A percentile compares a stretch with the other conserved stretches of the same genome.
These are phyloP conservation scores for Pholis gunnellus DNA, from an alignment of 2,113 vertebrate genomes.

Conservation along the genomic window DNA sequence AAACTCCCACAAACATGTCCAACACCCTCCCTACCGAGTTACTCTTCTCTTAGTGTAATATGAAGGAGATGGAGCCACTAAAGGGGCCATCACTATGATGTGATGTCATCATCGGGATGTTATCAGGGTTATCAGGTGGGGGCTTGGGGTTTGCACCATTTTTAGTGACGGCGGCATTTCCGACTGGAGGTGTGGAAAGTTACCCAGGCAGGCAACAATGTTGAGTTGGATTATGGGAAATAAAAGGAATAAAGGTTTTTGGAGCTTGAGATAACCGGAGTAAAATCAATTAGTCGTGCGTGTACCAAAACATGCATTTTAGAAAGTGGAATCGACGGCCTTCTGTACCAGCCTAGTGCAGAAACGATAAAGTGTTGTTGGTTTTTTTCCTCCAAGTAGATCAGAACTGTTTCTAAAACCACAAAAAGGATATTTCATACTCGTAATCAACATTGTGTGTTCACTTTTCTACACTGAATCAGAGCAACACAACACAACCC, in stretches of 20 bases:
- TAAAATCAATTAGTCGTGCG: neutral
- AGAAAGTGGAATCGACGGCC: neutral
- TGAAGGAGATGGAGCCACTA: neutral
- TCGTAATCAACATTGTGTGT: neutral
- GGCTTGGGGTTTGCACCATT: neutral
- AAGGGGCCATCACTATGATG: neutral
- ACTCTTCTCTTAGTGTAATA: neutral
- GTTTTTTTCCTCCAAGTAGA: neutral
- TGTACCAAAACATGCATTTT: neutral
- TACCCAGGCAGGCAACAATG: neutral
- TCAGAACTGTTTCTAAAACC: neutral
- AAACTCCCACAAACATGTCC: conserved; percentile 39
- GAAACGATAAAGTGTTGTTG: neutral
- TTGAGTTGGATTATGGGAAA: conserved; percentile 1
- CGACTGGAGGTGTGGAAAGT: neutral
- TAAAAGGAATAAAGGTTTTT: neutral
- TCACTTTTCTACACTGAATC: neutral
- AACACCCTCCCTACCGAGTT: conserved; percentile 20
- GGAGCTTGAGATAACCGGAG: neutral
- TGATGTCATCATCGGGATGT: neutral
- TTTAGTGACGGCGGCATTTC: neutral
- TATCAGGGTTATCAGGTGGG: neutral
- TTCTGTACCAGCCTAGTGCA: neutral
- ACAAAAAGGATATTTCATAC: neutral
- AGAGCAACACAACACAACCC: neutral